These are phyloP conservation scores for Trachelus troglodyta DNA, from an alignment of 2,888 invertebrate species.

Conservation along the genomic window DNA sequence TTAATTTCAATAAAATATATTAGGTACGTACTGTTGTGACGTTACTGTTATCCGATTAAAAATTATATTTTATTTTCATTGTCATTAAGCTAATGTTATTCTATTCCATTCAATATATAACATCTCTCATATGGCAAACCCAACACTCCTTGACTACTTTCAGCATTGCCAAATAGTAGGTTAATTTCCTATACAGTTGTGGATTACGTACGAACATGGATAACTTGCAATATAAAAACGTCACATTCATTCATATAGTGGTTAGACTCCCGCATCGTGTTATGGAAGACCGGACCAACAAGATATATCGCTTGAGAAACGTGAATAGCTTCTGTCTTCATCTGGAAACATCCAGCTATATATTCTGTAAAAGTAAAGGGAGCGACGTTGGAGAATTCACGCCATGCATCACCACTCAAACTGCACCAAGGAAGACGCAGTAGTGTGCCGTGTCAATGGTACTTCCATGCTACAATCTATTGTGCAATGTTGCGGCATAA, in stretches of 20 bases:
- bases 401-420: background rate
- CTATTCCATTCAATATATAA: background rate
- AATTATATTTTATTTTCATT: background rate
- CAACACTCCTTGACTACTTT: background rate
- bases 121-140: background rate
- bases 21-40: background rate
- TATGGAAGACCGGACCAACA: background rate
- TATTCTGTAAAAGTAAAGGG: background rate
- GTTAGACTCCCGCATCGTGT: background rate
- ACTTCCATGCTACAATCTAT: background rate
- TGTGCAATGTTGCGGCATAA: background rate
- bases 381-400: background rate
- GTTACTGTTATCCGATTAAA: background rate
- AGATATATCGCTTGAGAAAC: background rate
- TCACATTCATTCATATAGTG: background rate
- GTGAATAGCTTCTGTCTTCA: background rate
- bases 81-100: background rate
- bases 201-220: background rate
- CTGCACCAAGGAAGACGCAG: background rate
- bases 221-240: background rate
- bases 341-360: background rate
- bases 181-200: background rate
- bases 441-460: too few relatives aligned
- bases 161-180: background rate
- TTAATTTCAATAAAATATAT: background rate